These are phyloP conservation scores for Mallotus villosus DNA, from an alignment of 2,797 vertebrate species.

Conservation along the genomic window DNA sequence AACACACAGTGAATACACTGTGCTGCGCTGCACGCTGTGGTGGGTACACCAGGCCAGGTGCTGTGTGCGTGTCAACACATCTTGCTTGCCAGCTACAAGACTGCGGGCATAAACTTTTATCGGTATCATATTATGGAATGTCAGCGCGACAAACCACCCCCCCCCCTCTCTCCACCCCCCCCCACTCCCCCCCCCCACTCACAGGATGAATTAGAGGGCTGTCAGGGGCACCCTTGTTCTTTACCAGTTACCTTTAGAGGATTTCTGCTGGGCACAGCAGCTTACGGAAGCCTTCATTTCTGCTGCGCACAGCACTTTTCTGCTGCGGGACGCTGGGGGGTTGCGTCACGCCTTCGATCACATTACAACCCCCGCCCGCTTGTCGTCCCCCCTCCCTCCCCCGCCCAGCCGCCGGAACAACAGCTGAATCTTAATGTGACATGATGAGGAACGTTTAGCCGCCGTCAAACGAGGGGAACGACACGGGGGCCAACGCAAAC, in stretches of 20 bases:
- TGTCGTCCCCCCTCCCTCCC: background rate
- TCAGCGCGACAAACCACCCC: slow-evolving; percentile 12
- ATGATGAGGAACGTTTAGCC: no score
- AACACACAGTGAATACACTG: background rate
- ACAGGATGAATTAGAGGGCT: slow-evolving; percentile 44
- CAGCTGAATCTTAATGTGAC: background rate
- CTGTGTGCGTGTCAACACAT: slow-evolving; percentile 30
- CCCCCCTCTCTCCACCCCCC: background rate
- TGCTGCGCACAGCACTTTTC: background rate
- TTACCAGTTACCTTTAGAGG: slow-evolving; percentile 43
- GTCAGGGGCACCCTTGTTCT: slow-evolving; percentile 41
- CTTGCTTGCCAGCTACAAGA: slow-evolving; percentile 20
- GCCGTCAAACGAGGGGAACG: no score
- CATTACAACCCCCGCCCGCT: no score
- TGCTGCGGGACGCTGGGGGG: slow-evolving; percentile 11
- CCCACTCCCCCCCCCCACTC: background rate
- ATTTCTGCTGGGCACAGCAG: slow-evolving; percentile 41
- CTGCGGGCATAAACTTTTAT: slow-evolving; percentile 15
- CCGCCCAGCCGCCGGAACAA: slow-evolving; percentile 4
- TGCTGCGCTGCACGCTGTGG: background rate
- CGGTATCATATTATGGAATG: slow-evolving; percentile 35
- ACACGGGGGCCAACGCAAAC: no score
- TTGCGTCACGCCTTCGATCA: slow-evolving; percentile 24
- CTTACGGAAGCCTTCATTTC: slow-evolving; percentile 4
- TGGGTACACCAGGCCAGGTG: slow-evolving; percentile 40